Conservation (phyloP, 2,888 invertebrate species). For the Drosophila histrio region DNA sequence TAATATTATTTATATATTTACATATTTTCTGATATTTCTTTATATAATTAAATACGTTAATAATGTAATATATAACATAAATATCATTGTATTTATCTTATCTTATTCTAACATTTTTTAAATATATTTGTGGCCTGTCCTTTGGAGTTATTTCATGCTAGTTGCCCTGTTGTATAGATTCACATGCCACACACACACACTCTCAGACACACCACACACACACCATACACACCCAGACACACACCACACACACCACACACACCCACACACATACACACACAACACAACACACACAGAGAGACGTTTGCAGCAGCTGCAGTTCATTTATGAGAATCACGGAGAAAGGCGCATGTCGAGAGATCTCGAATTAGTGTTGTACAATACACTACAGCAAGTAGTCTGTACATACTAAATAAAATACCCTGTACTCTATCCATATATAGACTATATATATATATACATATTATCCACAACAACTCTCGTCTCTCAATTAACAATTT, state of each 20-base stretch:
- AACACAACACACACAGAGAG: constrained; percentile 9
- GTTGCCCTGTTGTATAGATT: constrained; percentile 15
- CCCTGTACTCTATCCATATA: constrained; percentile 11
- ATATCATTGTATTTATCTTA: too few species aligned
- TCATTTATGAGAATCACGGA: constrained; percentile 23
- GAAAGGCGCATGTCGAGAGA: constrained; percentile 17
- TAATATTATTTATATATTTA: neutral
- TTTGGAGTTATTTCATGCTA: constrained; percentile 22
- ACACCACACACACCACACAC: constrained; percentile 6
- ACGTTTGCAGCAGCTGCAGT: constrained; percentile 7
- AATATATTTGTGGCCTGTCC: neutral
- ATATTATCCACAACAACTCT: constrained; percentile 32
- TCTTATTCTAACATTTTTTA: neutral
- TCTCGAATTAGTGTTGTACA: constrained; percentile 22
- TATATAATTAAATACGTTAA: neutral
- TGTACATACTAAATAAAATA: constrained; percentile 38
- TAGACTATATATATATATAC: constrained; percentile 6
- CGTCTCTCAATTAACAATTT: constrained; percentile 55
- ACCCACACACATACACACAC: constrained; percentile 18
- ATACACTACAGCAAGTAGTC: constrained; percentile 39
- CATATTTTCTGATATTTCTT: neutral
- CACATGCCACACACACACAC: constrained; percentile 18
- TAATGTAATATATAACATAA: neutral
- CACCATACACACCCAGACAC: constrained; percentile 13
- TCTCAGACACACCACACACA: constrained; percentile 17